phyloP scores from a whole-genome alignment of 2,113 vertebrate genomes.

The Procavia capensis region DNA sequence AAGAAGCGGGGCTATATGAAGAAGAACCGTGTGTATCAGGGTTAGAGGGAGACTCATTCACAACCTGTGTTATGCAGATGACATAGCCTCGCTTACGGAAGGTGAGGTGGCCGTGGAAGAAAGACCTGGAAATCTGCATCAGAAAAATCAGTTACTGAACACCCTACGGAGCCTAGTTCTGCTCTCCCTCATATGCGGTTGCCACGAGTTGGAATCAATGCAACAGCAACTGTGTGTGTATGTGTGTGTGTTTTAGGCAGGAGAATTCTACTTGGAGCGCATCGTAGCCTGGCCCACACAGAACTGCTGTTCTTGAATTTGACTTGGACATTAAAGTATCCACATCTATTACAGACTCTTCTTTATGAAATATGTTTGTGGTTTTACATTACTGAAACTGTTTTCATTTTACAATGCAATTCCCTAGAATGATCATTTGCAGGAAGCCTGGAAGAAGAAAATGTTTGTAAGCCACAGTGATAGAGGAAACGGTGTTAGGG shows the following conservation, averaged over 20 bases:
- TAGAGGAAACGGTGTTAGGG: not conserved
- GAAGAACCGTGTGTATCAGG: too few relatives aligned
- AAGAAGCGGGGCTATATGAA: too few relatives aligned
- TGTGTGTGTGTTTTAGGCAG: not conserved
- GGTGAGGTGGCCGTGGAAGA: too few relatives aligned
- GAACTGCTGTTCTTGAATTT: not conserved
- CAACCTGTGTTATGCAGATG: too few relatives aligned
- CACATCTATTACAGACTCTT: not conserved
- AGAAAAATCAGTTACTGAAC: not conserved
- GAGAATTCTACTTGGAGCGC: not conserved
- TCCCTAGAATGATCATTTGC: slow-evolving; percentile 25
- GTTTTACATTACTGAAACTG: slow-evolving; percentile 4
- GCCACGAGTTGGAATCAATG: not conserved
- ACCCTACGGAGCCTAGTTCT: not conserved
- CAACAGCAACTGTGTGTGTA: not conserved
- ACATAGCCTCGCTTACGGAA: too few relatives aligned
- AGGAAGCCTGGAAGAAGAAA: not conserved
- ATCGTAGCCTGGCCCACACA: not conserved
- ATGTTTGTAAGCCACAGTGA: not conserved
- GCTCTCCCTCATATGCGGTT: not conserved
- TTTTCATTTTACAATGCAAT: not conserved
- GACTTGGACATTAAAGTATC: not conserved
- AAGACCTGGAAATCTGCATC: not conserved
- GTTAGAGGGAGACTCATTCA: too few relatives aligned
- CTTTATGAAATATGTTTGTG: not conserved